These are phyloP conservation scores for Bubo blakistoni DNA, from an alignment of 2,113 vertebrate genomes.

Conservation along the genomic window DNA sequence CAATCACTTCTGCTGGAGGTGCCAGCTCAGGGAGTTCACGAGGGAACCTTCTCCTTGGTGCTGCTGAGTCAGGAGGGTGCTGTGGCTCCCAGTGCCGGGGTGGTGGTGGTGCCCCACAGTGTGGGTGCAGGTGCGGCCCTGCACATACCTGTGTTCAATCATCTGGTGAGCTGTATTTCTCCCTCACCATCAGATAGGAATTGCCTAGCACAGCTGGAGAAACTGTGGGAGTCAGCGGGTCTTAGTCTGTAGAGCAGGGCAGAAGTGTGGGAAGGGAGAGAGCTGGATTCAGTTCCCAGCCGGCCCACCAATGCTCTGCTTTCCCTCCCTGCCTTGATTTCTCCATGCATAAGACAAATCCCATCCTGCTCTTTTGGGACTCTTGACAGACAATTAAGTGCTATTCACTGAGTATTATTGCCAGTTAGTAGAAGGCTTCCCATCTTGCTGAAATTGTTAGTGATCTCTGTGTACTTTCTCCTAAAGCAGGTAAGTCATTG, in stretches of 20 bases:
- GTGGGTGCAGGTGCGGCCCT: neutral
- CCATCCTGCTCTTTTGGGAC: neutral
- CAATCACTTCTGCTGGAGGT: neutral
- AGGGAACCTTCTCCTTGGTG: neutral
- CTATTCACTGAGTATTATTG: neutral
- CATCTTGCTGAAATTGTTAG: neutral
- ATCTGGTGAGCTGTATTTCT: neutral
- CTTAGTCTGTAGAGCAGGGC: neutral
- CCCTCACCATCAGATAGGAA: neutral
- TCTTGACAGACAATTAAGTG: neutral
- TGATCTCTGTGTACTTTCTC: neutral
- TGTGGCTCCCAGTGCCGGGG: neutral
- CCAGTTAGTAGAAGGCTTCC: neutral
- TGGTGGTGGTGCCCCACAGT: neutral
- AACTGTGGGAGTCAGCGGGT: neutral
- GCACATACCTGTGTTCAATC: neutral
- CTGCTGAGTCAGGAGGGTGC: slow-evolving; percentile 3
- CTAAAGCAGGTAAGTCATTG: neutral
- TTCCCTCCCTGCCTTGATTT: neutral
- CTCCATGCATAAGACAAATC: neutral
- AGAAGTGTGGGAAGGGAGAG: neutral
- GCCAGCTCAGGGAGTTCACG: neutral
- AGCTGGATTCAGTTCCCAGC: neutral
- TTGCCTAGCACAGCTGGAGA: neutral
- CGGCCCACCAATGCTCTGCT: neutral